Evolutionary conservation across 2,888 invertebrate species (phyloP), one percentile per base, ranked within the genome.

Genomic region (Ornithoptera alexandrae): DNA sequence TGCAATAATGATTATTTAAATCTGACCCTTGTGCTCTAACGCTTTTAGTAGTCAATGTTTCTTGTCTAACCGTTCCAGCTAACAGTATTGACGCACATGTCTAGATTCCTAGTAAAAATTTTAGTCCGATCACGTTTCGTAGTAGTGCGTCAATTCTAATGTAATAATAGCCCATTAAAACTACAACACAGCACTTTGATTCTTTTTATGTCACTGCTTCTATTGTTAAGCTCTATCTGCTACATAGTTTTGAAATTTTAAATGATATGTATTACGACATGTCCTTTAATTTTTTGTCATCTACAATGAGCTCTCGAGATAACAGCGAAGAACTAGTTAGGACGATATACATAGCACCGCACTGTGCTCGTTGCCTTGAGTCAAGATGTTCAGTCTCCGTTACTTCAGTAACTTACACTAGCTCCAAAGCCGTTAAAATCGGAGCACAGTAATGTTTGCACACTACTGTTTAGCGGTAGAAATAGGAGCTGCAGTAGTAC

Each of bases 101-200:
- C 62, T 64, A 57, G 61, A 42, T 65, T 62, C 71, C 39, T 73
- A 74, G 56, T 72, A 63, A 69, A 69, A 68, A 71, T 67, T 73
- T 72, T 72, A 24, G 75, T 78, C 82, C 17, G 68, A 67, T 72
- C 84, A 82, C 84, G 84, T 79, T 68, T 64, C 50, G 64, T 30
- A 66, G 56, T 10, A 66, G 74, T 76, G 74, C 77, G 77, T 77
- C 77, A 76, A 72, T 72, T 68, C 67, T 72, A 71, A 73, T 74
- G 71, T n/a, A 62, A 62, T n/a, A 62, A 62, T 57, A 57, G 65
- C 46, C 61, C 65, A 61, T 66, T 67, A 57, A 50, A 61, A 65
- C 65, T 64, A 73, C 71, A 70, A 69, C 68, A 65, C 69, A 61
- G 59, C 68, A 57, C 50, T 63, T 72, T 60, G 62, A 71, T 70